These are phyloP conservation scores for Seladonia tumulorum DNA, from an alignment of 2,888 invertebrate genomes.

Conservation along the genomic window DNA sequence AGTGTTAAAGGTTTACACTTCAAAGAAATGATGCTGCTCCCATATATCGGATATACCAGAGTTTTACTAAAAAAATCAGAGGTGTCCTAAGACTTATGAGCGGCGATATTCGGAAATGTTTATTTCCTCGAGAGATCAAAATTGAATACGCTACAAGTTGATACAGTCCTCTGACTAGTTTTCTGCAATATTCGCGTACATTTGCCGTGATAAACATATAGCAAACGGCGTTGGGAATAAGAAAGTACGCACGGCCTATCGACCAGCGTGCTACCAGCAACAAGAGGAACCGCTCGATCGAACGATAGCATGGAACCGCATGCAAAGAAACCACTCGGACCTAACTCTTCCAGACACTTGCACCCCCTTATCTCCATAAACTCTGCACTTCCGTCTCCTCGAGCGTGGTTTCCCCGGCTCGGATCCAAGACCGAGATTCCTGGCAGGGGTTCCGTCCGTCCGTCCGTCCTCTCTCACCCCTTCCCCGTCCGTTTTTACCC, in stretches of 20 bases:
- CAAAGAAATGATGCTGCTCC: no score
- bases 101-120: background rate
- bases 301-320: background rate
- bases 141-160: background rate
- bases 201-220: no score
- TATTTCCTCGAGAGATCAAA: background rate
- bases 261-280: background rate
- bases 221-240: background rate
- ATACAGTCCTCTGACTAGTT: background rate
- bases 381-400: background rate
- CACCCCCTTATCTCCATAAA: slow-evolving; percentile 24
- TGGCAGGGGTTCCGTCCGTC: background rate
- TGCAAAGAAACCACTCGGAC: slow-evolving; percentile 6
- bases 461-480: background rate
- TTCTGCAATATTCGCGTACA: background rate
- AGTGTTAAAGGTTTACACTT: no score
- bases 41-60: no score
- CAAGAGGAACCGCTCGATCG: slow-evolving; percentile 4
- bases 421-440: background rate
- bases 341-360: slow-evolving; percentile 13
- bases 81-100: no score
- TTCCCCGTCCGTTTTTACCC: background rate
- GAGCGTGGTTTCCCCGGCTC: background rate
- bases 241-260: background rate
- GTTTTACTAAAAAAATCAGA: no score